Base-by-base conservation (phyloP, 2,797 vertebrate species). In the Onychomys torridus region DNA sequence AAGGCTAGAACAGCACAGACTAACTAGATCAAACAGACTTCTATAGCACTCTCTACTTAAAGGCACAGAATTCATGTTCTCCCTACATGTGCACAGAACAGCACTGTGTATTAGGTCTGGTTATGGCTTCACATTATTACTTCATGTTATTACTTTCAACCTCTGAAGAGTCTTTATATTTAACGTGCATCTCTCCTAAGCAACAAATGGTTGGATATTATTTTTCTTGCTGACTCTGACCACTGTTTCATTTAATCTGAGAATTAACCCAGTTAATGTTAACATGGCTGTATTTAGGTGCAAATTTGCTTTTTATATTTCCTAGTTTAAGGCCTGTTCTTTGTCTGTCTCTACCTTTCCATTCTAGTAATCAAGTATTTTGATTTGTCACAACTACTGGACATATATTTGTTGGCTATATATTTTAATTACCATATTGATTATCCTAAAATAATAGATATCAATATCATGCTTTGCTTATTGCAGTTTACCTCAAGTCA, bases 371-470 rank as follows among this genome's bases (percentile, higher is more conserved):
- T 52, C 43, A 90, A 78, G 21, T 49, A 7, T 85, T 91, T 82
- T 3, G 7, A 85, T 27, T 94, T 94, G 43, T 11, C 29, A 25
- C 17, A 88, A 77, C 43, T 71, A 77, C 87, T 76, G 52, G 25
- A 75, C 55, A 55, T 55, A 55, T 4, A 55, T 55, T 49, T 89
- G 4, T 81, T 94, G 86, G 61, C 49, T 85, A 21, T 49, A 89
- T 76, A 89, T 71, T 90, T 91, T 94, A 84, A 77, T 85, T 92
- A 95, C 71, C 49, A 49, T 92, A 29, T 86, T 94, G 52, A 13
- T 84, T 87, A 49, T 37, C 29, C 49, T 78, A 77, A 93, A 95
- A 88, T 76, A 96, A 89, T 34, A 65, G 21, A 82, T 91, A 71
- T 17, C 6, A 89, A 37, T 13, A 78, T 82, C 71, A 29, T 65